Conservation (phyloP, 2,797 vertebrate genomes). For the Etheostoma nigrum region DNA sequence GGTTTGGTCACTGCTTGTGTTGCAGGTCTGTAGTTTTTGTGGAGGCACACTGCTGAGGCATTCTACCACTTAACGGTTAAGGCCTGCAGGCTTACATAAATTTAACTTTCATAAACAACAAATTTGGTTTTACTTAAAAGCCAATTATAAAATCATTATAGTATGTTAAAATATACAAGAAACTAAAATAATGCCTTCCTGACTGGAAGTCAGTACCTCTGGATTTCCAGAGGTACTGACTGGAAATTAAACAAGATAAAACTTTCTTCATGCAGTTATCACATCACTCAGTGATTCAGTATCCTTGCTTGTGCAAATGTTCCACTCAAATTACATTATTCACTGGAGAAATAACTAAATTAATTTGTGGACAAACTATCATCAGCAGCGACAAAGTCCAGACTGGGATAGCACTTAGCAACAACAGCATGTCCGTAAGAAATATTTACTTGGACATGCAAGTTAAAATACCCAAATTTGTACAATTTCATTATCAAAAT, state of each 20-base stretch:
- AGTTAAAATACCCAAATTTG: constrained; percentile 59
- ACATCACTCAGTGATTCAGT: constrained; percentile 3
- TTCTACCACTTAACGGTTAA: background rate
- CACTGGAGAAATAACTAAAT: background rate
- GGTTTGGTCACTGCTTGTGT: background rate
- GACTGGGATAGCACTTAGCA: constrained; percentile 20
- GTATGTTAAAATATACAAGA: constrained; percentile 4
- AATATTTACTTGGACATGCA: constrained; percentile 44
- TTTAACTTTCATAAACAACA: background rate
- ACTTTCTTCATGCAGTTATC: background rate
- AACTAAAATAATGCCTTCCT: background rate
- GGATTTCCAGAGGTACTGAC: background rate
- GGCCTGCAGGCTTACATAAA: no score
- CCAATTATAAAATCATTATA: constrained; percentile 5
- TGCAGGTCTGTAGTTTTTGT: background rate
- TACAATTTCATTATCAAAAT: constrained; percentile 60
- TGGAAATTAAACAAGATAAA: background rate
- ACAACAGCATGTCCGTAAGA: constrained; percentile 23
- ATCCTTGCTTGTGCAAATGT: background rate
- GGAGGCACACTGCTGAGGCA: background rate
- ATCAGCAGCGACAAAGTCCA: constrained; percentile 2
- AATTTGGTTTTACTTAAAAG: constrained; percentile 10
- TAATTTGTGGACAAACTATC: background rate
- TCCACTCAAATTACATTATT: background rate
- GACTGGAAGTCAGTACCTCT: no score